Base-by-base conservation (phyloP, 2,797 vertebrate genomes). In the Hylomyscus alleni region DNA sequence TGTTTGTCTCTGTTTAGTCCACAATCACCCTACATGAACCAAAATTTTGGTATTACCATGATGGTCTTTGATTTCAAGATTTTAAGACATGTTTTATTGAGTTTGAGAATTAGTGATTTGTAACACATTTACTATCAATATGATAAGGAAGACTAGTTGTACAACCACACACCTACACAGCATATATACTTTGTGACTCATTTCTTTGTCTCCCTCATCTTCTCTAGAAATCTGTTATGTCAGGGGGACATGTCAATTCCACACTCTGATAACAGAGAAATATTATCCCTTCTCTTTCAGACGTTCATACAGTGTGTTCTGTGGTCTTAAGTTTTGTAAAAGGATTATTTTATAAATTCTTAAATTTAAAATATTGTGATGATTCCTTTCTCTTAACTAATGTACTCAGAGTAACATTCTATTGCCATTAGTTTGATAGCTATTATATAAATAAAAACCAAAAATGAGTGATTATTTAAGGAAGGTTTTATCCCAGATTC, bases 351-450 rank as follows among this genome's bases (percentile, higher is more conserved):
- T 50, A 13, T 92, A 26, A 19, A 77, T 8, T 78, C 19, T 37
- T 40, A 60, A 75, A 84, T 29, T 3, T 84, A 94, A 82, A 91
- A 73, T 88, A 92, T 75, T 37, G 60, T 90, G 8, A 0, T 10
- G 82, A 90, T 90, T 86, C 9, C 17, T 10, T 80, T 22, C 26
- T 58, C 13, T 84, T 81, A 24, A 17, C 31, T 73, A 47, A 75
- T 56, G n/a, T 47, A 44, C 40, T 76, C 12, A 26, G 10, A 58
- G 26, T 82, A 80, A 40, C 65, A 82, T 86, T 95, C 58, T 85
- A 81, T 26, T 93, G 50, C 31, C 34, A 72, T 19, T 83, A 86
- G 24, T 80, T 93, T 84, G 17, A 93, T 88, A 93, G 92, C 9
- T 15, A 34, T 44, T 52, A 29, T 37, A 73, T 54, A 54, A 4